Conservation (phyloP, 1,140 invertebrate species). For the Listronotus bonariensis region DNA sequence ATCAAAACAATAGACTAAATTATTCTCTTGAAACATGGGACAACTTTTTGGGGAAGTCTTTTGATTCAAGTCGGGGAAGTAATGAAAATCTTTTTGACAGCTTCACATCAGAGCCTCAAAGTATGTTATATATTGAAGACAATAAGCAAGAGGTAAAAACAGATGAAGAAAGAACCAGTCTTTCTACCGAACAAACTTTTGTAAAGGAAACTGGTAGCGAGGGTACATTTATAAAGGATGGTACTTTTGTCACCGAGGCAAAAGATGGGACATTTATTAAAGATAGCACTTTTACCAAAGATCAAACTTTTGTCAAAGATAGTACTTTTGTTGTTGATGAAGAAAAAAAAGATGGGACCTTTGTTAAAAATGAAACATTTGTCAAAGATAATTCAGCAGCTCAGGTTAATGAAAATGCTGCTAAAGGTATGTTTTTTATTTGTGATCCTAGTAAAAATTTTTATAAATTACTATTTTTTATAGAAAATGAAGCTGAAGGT, state of each 20-base stretch:
- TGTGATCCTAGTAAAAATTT: background rate
- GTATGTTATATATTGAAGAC: slow-evolving; percentile 49
- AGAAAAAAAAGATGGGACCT: too few relatives aligned
- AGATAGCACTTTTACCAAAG: slow-evolving; percentile 5
- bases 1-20: slow-evolving; percentile 38
- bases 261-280: slow-evolving; percentile 17
- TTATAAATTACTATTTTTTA: background rate
- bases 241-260: slow-evolving; percentile 5
- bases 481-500: background rate
- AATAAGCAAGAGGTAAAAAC: slow-evolving; percentile 23
- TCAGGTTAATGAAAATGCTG: slow-evolving; percentile 7
- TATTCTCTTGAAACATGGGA: slow-evolving; percentile 57
- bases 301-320: slow-evolving; percentile 31
- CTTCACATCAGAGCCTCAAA: slow-evolving; percentile 52
- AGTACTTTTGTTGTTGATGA: too few relatives aligned
- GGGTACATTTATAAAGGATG: slow-evolving; percentile 6
- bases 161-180: slow-evolving; percentile 16
- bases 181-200: slow-evolving; percentile 22
- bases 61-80: slow-evolving; percentile 43
- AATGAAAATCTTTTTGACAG: slow-evolving; percentile 51
- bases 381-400: slow-evolving; percentile 31
- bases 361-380: too few relatives aligned
- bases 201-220: slow-evolving; percentile 12
- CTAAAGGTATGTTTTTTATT: background rate
- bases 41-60: slow-evolving; percentile 52